Evolutionary conservation across 2,113 vertebrate genomes (phyloP), one percentile per base, ranked within the genome.

Genomic region (Oncorhynchus clarkii): DNA sequence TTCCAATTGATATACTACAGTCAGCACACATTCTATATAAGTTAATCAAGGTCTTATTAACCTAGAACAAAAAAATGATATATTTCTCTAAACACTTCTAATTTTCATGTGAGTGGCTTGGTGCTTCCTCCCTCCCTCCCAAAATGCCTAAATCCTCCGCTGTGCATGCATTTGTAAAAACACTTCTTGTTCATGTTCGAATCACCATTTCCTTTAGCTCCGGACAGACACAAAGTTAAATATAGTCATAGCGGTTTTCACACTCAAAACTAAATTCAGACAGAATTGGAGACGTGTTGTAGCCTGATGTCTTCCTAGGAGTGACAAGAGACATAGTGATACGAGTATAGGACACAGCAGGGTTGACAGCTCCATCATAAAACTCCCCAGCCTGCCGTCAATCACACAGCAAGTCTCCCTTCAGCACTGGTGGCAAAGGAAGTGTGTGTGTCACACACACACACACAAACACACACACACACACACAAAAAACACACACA

Each of bases 281-380:
- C 70, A 59, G 78, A 85, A 85, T 84, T 72, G 71, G 78, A 82
- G 77, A 75, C 72, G 76, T 78, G 85, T 57, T 76, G 73, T 77
- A 82, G 84, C 83, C 75, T 80, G 82, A 86, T 82, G 84, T 68
- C 79, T 81, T 87, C 77, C 77, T 84, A 74, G 88, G 75, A 45
- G 83, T 51, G 80, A 87, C 84, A 76, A 80, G 79, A 87, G 82
- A 34, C 1, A 5, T 16, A 45, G 29, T n/a, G 4, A 27, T 16
- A 27, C 80, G 76, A 88, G 84, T 82, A 87, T 76, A 84, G 57
- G 79, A 84, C 86, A 82, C 87, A 79, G 85, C 84, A 80, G 88
- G 80, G 69, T 80, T 88, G 90, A 90, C 87, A 85, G 86, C 86
- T 88, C 88, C 84, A 88, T 89, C 89, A 91, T 85, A 87, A 78